Base-by-base conservation (phyloP, 2,113 vertebrate genomes). In the Brachyistius frenatus region DNA sequence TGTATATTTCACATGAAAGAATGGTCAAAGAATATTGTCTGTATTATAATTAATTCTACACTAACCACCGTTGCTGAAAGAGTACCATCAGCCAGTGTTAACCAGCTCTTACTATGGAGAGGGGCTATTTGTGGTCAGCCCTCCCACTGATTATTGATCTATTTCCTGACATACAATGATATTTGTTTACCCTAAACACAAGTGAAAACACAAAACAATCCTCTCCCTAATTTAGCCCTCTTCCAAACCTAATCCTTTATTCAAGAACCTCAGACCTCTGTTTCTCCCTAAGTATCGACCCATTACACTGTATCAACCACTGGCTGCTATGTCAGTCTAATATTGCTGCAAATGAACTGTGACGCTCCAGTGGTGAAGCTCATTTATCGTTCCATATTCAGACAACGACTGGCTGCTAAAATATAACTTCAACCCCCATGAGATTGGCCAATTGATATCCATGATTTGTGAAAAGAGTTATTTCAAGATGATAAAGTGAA, bases 321-420 rank as follows among this genome's bases (percentile, higher is more conserved):
- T 7, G 39, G 23, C 46, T 37, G 57, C 52, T 3, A 35, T 49
- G 68, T 44, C 79, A 35, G 14, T 84, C 7, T 79, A 78, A 86
- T 44, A 83, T 39, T 52, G 60, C 57, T 32, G 61, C 75, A 77
- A 78, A 86, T 86, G 31, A 86, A 80, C 66, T 60, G 62, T 67
- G 63, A 70, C 60, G 76, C 68, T 80, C 84, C 70, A 53, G 64
- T 60, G 35, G 65, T 74, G 67, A 87, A 64, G 53, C 78, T 84
- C 58, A 80, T 84, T 68, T 80, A 83, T 46, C 7, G 4, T 60
- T 71, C 7, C 5, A 62, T 68, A 69, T 62, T 83, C 37, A 76
- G 49, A 81, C 37, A 54, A 79, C 71, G 47, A 63, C 69, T 78
- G 46, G 11, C n/a, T 32, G 52, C 13, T 30, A 56, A 47, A 46